These are phyloP conservation scores for Cervus canadensis DNA, from an alignment of 2,113 vertebrate species.

Conservation along the genomic window DNA sequence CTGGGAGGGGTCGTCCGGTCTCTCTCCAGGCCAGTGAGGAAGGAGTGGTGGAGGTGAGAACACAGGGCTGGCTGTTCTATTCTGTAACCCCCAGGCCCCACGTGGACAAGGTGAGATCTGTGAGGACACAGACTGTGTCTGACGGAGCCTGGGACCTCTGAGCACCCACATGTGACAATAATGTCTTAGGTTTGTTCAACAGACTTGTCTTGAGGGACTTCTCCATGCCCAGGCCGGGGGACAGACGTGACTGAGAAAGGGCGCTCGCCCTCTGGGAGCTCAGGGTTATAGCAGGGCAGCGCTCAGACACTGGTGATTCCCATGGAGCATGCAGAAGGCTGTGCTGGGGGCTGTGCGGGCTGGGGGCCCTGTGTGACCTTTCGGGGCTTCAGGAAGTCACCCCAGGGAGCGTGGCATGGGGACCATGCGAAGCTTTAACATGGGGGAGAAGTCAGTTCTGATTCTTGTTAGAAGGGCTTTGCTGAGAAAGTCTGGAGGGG, in stretches of 20 bases:
- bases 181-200: neutral
- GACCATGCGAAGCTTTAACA: neutral
- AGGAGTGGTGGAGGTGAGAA: neutral
- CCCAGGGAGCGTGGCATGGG: accelerated
- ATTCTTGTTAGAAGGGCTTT: neutral
- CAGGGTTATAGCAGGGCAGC: neutral
- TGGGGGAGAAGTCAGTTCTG: neutral
- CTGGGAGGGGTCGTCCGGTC: neutral
- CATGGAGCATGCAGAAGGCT: neutral
- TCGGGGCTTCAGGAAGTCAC: neutral
- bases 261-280: accelerated
- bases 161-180: neutral
- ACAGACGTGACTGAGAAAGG: neutral
- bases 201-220: neutral
- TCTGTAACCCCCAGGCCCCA: neutral
- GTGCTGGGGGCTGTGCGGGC: neutral
- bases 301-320: neutral
- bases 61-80: neutral
- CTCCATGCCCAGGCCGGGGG: neutral
- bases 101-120: accelerated
- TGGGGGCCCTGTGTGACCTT: neutral
- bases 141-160: neutral
- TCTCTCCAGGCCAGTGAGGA: neutral
- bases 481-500: neutral
- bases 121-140: neutral